Percentiles rank a stretch among this genome's conserved stretches.
Evolutionary conservation across 2,113 vertebrate species (phyloP).

Genomic region (Oplegnathus fasciatus): DNA sequence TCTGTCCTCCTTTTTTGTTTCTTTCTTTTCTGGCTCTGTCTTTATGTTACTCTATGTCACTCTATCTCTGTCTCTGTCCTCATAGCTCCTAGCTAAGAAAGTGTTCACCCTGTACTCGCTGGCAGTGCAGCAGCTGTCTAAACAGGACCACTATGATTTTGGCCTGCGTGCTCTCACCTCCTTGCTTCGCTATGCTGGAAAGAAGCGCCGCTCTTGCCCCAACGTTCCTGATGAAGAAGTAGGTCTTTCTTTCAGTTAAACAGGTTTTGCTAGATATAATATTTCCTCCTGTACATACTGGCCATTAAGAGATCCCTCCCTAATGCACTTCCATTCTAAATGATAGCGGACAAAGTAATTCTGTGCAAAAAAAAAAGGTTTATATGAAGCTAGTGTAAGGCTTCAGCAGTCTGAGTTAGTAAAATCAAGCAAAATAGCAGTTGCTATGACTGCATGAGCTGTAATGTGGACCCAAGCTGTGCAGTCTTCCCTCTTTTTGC

Average conservation of each 20-base stretch:
- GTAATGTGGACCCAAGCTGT: constrained; percentile 32
- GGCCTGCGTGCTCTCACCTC: constrained; percentile 92
- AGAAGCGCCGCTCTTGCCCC: constrained; percentile 60
- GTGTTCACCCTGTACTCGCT: constrained; percentile 91
- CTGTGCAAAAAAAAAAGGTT: neutral
- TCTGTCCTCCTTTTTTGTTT: constrained; percentile 2
- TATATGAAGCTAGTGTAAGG: neutral
- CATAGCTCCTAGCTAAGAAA: constrained; percentile 88
- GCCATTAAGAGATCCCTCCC: neutral
- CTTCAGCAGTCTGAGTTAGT: neutral
- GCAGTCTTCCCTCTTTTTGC: constrained; percentile 44
- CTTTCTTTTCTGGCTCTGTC: neutral
- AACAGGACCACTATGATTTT: constrained; percentile 94
- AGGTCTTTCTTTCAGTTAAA: constrained; percentile 5
- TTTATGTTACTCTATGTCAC: neutral
- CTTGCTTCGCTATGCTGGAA: constrained; percentile 86
- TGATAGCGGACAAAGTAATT: neutral
- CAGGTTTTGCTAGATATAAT: no score
- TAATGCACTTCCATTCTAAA: neutral
- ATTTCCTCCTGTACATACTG: neutral
- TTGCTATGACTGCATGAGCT: constrained; percentile 16
- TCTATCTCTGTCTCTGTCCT: neutral
- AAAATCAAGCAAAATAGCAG: no score
- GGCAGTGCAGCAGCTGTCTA: constrained; percentile 91
- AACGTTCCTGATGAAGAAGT: constrained; percentile 89